These are phyloP conservation scores for Endotricha flammealis DNA, from an alignment of 2,888 invertebrate species.

Conservation along the genomic window DNA sequence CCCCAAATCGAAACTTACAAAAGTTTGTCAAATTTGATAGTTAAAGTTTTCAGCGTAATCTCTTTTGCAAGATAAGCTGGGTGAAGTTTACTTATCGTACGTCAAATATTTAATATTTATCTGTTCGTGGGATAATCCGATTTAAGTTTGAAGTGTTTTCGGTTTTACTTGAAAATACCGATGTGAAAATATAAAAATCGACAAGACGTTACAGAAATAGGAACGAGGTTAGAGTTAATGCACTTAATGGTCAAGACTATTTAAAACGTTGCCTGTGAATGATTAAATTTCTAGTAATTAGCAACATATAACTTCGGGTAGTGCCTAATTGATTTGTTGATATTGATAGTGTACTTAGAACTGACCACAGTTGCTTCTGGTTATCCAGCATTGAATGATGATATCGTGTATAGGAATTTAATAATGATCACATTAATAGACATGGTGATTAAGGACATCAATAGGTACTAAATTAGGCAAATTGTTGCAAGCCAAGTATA, in stretches of 20 bases:
- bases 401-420: too few relatives aligned
- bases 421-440: too few relatives aligned
- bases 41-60: slow-evolving; percentile 50
- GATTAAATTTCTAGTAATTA: slow-evolving; percentile 17
- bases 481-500: slow-evolving; percentile 3
- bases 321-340: too few relatives aligned
- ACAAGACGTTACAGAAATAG: slow-evolving; percentile 13
- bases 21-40: slow-evolving; percentile 48
- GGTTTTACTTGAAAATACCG: slow-evolving; percentile 7
- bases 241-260: slow-evolving; percentile 13
- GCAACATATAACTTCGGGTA: slow-evolving; percentile 2
- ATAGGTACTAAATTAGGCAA: slow-evolving; percentile 2
- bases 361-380: too few relatives aligned
- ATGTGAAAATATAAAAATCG: slow-evolving; percentile 9
- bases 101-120: slow-evolving; percentile 42
- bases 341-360: too few relatives aligned
- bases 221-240: slow-evolving; percentile 14
- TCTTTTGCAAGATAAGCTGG: slow-evolving; percentile 50
- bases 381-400: too few relatives aligned
- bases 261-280: slow-evolving; percentile 10
- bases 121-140: slow-evolving; percentile 24
- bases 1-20: slow-evolving; percentile 34
- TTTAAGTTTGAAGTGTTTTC: slow-evolving; percentile 21
- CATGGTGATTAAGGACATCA: too few relatives aligned
- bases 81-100: slow-evolving; percentile 40